Conservation (phyloP, 2,113 vertebrate species). For the Suricata suricatta region DNA sequence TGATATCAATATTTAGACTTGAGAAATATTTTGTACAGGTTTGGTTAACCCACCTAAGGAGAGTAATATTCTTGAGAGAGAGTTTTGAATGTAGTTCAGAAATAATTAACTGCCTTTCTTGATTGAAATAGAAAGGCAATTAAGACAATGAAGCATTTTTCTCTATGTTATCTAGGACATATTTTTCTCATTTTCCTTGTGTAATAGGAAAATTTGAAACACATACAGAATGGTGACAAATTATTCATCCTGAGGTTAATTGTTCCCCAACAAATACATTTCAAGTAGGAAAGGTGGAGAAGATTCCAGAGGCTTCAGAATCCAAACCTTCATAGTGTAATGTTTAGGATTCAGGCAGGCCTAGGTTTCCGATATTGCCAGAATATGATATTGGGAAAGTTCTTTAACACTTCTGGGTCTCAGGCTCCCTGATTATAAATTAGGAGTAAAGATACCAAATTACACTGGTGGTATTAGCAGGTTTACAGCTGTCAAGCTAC, state of each 20-base stretch:
- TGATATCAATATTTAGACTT: not conserved
- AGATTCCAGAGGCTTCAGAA: not conserved
- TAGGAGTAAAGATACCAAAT: not conserved
- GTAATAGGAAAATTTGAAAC: conserved; percentile 76
- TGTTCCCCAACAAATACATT: conserved; percentile 56
- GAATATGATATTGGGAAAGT: not conserved
- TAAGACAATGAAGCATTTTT: conserved; percentile 72
- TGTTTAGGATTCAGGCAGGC: not conserved
- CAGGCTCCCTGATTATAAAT: not conserved
- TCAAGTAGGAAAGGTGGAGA: not conserved
- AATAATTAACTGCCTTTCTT: conserved; percentile 79
- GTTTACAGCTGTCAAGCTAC: not conserved
- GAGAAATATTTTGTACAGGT: conserved; percentile 41
- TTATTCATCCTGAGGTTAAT: conserved; percentile 68
- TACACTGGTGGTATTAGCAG: not conserved
- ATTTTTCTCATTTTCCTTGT: conserved; percentile 78
- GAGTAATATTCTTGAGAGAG: conserved; percentile 54
- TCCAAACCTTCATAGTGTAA: not conserved
- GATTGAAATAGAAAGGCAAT: conserved; percentile 81
- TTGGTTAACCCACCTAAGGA: conserved; percentile 63
- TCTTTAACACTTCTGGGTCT: not conserved
- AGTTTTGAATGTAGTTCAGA: conserved; percentile 78
- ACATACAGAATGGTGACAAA: conserved; percentile 39
- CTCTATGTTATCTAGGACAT: conserved; percentile 77
- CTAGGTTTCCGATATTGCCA: not conserved